Conservation (phyloP, 2,797 vertebrate genomes). For the Craterocephalus amniculus region DNA sequence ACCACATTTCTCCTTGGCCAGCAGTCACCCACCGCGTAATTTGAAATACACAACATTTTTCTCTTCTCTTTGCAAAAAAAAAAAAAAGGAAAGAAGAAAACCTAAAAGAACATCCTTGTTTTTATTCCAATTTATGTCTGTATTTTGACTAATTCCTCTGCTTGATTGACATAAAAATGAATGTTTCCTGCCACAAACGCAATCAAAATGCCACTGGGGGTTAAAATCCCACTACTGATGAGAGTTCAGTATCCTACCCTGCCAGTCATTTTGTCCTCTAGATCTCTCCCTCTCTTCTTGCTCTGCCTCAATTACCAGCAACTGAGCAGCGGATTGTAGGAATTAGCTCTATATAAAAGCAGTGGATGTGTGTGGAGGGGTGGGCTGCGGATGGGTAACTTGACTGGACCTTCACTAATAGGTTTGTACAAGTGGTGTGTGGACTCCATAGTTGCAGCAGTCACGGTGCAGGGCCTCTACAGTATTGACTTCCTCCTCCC, state of each 20-base stretch:
- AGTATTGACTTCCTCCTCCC: conserved; percentile 48
- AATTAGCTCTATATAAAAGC: conserved; percentile 62
- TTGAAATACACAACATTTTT: conserved; percentile 33
- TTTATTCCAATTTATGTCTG: conserved; percentile 38
- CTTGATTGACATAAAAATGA: conserved; percentile 38
- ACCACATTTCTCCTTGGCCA: conserved; percentile 67
- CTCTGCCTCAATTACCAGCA: conserved; percentile 64
- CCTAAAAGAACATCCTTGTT: conserved; percentile 25
- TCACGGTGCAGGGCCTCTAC: conserved; percentile 47
- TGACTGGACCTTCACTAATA: conserved; percentile 66
- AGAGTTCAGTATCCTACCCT: conserved; percentile 56
- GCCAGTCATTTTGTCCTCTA: conserved; percentile 61
- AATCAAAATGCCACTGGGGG: conserved; percentile 47
- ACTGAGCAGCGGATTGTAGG: conserved; percentile 62
- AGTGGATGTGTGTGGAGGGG: conserved; percentile 4
- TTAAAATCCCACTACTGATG: conserved; percentile 64
- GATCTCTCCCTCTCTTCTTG: conserved; percentile 34
- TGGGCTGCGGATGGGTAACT: conserved; percentile 26
- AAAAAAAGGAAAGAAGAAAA: background rate
- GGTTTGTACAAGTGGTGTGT: conserved; percentile 59
- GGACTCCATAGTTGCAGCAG: conserved; percentile 49
- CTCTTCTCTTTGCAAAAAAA: background rate
- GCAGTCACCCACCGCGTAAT: conserved; percentile 38
- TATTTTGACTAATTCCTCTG: conserved; percentile 52
- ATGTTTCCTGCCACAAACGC: conserved; percentile 42